These are phyloP conservation scores for Danaus chrysippus DNA, from an alignment of 2,888 invertebrate genomes.

Conservation along the genomic window DNA sequence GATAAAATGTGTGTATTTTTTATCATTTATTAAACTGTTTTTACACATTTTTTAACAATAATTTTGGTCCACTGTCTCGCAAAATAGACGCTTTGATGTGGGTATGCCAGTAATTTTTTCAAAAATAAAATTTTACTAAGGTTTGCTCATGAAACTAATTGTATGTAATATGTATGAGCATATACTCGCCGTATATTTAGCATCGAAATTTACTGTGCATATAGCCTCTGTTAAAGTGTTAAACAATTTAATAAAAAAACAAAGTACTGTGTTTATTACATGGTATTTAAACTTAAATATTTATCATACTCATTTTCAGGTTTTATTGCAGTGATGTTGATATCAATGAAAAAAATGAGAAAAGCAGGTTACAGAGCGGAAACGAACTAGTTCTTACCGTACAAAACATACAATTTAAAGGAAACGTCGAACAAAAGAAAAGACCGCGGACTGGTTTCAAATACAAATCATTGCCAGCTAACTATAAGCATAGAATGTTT, in stretches of 20 bases:
- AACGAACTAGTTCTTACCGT: slow-evolving; percentile 62
- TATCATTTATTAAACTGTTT: background rate
- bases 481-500: slow-evolving; percentile 64
- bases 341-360: slow-evolving; percentile 33
- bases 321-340: slow-evolving; percentile 44
- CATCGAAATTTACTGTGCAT: too few species aligned
- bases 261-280: too few species aligned
- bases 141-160: too few species aligned
- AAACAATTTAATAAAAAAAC: too few species aligned
- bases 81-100: too few species aligned
- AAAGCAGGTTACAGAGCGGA: slow-evolving; percentile 31
- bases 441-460: slow-evolving; percentile 61
- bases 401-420: slow-evolving; percentile 65
- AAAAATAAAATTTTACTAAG: too few species aligned
- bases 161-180: too few species aligned
- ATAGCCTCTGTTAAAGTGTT: too few species aligned
- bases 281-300: slow-evolving; percentile 10
- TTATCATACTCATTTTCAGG: slow-evolving; percentile 38
- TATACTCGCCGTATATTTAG: too few species aligned
- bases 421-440: slow-evolving; percentile 48
- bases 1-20: slow-evolving; percentile 51
- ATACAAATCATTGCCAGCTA: slow-evolving; percentile 51
- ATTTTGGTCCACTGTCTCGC: background rate
- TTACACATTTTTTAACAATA: background rate
- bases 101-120: too few species aligned